A percentile compares a stretch with the other conserved stretches of the same genome.
Evolutionary conservation across 2,797 vertebrate species (phyloP).

Genomic region (Nannoperca obscura): DNA sequence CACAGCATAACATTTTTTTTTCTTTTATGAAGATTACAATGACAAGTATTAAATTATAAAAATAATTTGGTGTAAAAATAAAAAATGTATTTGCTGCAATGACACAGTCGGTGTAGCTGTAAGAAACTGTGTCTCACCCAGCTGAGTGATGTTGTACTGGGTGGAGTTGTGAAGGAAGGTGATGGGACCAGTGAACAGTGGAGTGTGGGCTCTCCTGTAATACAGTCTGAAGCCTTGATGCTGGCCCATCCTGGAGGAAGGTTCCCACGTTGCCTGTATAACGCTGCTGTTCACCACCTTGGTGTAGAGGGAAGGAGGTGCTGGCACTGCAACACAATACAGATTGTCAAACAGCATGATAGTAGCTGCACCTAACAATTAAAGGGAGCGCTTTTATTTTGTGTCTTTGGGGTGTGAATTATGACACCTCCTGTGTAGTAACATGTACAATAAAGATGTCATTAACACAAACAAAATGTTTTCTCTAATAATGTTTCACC

Average conservation of each 20-base stretch:
- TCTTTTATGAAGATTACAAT: not conserved
- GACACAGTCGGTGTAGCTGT: not conserved
- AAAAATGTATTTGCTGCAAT: not conserved
- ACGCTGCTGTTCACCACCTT: slow-evolving; percentile 91
- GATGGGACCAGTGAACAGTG: slow-evolving; percentile 90
- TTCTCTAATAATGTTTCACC: not conserved
- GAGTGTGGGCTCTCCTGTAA: slow-evolving; percentile 90
- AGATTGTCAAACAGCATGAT: slow-evolving; percentile 19
- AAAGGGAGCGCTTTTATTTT: not conserved
- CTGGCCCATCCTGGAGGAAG: slow-evolving; percentile 92
- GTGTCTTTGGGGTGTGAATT: slow-evolving; percentile 1
- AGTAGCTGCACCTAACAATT: not conserved
- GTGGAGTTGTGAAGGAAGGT: slow-evolving; percentile 89
- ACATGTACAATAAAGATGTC: not conserved
- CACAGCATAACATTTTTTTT: not conserved
- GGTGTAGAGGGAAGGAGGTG: slow-evolving; percentile 91
- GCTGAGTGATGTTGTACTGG: slow-evolving; percentile 92
- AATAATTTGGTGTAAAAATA: no score
- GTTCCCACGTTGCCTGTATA: slow-evolving; percentile 92
- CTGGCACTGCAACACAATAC: slow-evolving; percentile 88
- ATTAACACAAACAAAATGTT: not conserved
- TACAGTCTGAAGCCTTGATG: slow-evolving; percentile 94
- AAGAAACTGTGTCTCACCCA: slow-evolving; percentile 86
- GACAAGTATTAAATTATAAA: no score
- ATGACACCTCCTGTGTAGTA: not conserved